phyloP scores from a whole-genome alignment of 2,888 invertebrate species.

The Lasiommata megera region DNA sequence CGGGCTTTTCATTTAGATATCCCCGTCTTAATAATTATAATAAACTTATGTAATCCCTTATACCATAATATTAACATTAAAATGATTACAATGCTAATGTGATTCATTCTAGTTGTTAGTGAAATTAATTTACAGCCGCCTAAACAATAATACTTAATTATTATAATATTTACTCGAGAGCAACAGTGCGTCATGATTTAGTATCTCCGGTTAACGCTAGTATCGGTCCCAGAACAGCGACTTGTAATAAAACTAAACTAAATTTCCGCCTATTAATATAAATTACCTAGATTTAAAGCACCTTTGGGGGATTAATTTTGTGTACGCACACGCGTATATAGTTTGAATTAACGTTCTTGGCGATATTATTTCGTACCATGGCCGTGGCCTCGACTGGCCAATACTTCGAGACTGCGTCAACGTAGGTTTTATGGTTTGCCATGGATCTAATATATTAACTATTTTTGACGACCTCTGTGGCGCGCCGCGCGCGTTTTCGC shows the following conservation, averaged over 20 bases:
- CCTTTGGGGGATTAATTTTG: conserved; percentile 65
- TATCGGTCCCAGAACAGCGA: conserved; percentile 66
- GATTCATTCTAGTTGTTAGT: not conserved
- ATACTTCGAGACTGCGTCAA: no score
- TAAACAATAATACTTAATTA: conserved; percentile 5
- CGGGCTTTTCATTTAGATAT: no score
- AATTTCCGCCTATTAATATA: conserved; percentile 73
- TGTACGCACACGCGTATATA: conserved; percentile 41
- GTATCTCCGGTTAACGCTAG: conserved; percentile 52
- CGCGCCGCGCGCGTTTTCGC: no score
- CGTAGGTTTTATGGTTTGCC: no score
- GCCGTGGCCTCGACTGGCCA: not conserved
- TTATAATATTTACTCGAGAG: conserved; percentile 26
- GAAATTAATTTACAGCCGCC: not conserved
- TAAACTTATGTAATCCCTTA: no score
- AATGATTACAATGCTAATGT: not conserved
- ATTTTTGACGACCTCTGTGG: no score
- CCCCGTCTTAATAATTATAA: no score
- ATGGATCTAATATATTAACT: no score
- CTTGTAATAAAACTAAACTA: conserved; percentile 66
- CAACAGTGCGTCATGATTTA: conserved; percentile 54
- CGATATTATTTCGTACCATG: conserved; percentile 13
- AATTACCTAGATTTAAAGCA: conserved; percentile 75
- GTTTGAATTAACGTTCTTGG: not conserved
- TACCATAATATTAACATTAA: no score